Conservation (phyloP, 2,113 vertebrate species). For the Neotragus pygmaeus region DNA sequence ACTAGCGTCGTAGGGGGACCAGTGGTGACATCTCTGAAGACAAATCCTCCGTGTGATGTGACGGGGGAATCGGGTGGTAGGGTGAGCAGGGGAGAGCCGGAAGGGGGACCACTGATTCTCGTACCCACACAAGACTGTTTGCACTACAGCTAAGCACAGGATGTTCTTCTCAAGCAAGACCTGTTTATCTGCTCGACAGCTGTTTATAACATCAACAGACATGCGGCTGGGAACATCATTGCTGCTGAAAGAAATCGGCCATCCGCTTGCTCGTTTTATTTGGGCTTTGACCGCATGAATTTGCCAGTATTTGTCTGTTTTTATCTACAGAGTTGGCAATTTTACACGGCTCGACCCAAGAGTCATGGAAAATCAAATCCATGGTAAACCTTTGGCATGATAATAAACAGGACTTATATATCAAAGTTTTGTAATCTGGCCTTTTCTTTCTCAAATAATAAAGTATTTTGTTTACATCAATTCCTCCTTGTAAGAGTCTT, state of each 20-base stretch:
- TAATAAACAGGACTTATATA: background rate
- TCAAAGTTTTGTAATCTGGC: constrained; percentile 38
- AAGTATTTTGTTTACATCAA: constrained; percentile 59
- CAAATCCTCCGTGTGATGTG: rapidly evolving
- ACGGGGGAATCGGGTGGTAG: rapidly evolving
- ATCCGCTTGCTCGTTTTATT: rapidly evolving
- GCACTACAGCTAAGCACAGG: background rate
- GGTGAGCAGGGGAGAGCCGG: background rate
- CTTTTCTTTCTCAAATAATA: constrained; percentile 52
- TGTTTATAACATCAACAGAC: constrained; percentile 10
- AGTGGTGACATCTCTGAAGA: background rate
- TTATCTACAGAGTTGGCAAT: background rate
- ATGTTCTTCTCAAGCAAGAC: background rate
- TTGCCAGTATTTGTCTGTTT: background rate
- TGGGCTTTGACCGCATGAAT: background rate
- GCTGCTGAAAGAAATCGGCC: background rate
- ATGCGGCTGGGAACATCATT: background rate
- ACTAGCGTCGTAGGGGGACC: background rate
- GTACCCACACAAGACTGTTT: rapidly evolving
- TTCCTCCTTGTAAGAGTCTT: background rate
- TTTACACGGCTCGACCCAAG: background rate
- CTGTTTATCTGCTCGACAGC: background rate
- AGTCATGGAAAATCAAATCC: background rate
- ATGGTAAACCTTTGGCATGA: background rate
- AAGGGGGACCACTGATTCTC: background rate